phyloP scores from a whole-genome alignment of 2,888 invertebrate genomes.

The Xanthia icteritia region DNA sequence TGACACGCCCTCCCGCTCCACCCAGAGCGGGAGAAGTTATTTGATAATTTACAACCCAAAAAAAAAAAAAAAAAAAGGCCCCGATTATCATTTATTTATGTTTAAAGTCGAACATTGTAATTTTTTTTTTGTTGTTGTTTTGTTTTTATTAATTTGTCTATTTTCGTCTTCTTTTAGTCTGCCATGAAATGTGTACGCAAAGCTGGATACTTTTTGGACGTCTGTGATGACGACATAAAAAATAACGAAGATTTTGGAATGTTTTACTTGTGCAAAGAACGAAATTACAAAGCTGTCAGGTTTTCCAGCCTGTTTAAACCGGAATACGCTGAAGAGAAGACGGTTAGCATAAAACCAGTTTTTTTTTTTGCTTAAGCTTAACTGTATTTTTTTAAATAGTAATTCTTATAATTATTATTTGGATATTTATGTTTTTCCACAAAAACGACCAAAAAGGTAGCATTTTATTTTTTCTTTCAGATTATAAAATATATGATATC shows the following conservation, averaged over 20 bases:
- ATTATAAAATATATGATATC: constrained; percentile 88
- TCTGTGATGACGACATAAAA: constrained; percentile 67
- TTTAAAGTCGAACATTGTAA: background rate
- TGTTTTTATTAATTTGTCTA: background rate
- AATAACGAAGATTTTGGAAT: constrained; percentile 71
- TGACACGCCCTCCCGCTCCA: too few species aligned
- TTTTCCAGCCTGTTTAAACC: constrained; percentile 70
- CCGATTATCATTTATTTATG: background rate
- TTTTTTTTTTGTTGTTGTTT: background rate
- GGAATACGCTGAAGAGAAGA: constrained; percentile 65
- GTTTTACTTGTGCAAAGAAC: constrained; percentile 54
- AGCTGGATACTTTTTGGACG: constrained; percentile 63
- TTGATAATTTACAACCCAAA: too few species aligned
- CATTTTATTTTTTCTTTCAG: constrained; percentile 66
- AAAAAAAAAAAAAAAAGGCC: too few species aligned
- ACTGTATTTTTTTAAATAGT: background rate
- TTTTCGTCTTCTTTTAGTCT: constrained; percentile 59
- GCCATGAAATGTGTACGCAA: constrained; percentile 64
- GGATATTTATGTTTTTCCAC: background rate
- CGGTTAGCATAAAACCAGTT: constrained; percentile 60
- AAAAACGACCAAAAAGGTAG: background rate
- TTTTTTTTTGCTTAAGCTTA: background rate
- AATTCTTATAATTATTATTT: background rate
- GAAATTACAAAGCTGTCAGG: constrained; percentile 60
- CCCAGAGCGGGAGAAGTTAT: too few species aligned